Evolutionary conservation across 2,797 vertebrate genomes (phyloP).

Genomic region (Miichthys miiuy): DNA sequence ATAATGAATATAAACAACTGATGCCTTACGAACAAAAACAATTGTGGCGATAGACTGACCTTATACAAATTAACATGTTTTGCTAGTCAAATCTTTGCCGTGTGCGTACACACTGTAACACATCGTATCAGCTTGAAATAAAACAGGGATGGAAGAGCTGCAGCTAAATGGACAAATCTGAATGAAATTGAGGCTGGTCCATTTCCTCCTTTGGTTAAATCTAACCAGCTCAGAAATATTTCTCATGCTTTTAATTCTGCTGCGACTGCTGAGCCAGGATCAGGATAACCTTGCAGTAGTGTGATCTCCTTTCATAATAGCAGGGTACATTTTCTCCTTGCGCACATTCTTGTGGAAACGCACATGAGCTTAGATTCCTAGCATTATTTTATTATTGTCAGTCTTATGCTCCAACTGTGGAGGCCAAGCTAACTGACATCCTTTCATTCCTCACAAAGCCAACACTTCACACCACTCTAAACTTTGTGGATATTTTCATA

Average conservation of each 20-base stretch:
- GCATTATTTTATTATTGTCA: conserved; percentile 66
- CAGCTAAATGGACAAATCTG: conserved; percentile 20
- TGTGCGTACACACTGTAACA: conserved; percentile 12
- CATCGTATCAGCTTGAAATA: conserved; percentile 17
- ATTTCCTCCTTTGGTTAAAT: conserved; percentile 68
- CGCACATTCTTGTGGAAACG: conserved; percentile 80
- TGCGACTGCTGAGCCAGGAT: conserved; percentile 46
- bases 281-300: conserved; percentile 63
- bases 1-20: background rate
- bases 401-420: conserved; percentile 33
- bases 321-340: conserved; percentile 59
- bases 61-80: conserved; percentile 63
- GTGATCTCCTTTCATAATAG: conserved; percentile 61
- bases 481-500: conserved; percentile 58
- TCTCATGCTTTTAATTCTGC: conserved; percentile 76
- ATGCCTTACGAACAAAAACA: background rate
- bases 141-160: conserved; percentile 7
- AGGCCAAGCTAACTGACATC: conserved; percentile 32
- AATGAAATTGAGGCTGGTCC: conserved; percentile 44
- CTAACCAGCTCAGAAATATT: conserved; percentile 68
- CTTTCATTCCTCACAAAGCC: conserved; percentile 40
- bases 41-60: background rate
- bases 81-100: conserved; percentile 68
- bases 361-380: conserved; percentile 62
- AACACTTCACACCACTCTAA: conserved; percentile 29